Conservation (phyloP, 2,113 vertebrate genomes). For the Setophaga coronata region DNA sequence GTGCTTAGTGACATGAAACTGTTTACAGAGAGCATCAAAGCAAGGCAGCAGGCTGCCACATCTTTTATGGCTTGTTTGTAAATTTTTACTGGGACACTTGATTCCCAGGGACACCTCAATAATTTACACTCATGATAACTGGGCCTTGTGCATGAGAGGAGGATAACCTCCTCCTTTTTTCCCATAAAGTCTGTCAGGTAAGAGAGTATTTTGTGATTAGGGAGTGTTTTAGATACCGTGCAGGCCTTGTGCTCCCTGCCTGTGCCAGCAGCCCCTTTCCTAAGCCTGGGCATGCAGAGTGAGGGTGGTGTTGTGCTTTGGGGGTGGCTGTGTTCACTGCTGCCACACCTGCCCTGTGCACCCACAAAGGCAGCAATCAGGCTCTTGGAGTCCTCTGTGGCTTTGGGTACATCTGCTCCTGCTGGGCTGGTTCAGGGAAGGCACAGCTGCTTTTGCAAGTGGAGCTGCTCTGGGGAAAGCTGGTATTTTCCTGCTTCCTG, state of each 20-base stretch:
- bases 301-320: not conserved
- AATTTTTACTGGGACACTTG: conserved; percentile 13
- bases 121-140: not conserved
- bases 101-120: not conserved
- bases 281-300: not conserved
- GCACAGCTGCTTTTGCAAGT: not conserved
- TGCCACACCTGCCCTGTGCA: not conserved
- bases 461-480: not conserved
- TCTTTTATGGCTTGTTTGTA: not conserved
- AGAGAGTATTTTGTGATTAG: not conserved
- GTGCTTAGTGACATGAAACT: not conserved
- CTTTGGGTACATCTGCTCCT: not conserved
- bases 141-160: not conserved
- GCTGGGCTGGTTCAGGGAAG: not conserved
- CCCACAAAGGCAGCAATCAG: not conserved
- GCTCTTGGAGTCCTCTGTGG: not conserved
- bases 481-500: not conserved
- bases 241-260: not conserved
- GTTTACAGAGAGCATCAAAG: not conserved
- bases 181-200: not conserved
- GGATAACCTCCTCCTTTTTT: not conserved
- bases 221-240: not conserved
- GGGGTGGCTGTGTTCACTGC: not conserved
- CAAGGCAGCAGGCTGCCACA: not conserved
- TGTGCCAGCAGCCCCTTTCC: not conserved